Conservation (phyloP, 2,797 vertebrate genomes). For the Acanthopagrus latus region DNA sequence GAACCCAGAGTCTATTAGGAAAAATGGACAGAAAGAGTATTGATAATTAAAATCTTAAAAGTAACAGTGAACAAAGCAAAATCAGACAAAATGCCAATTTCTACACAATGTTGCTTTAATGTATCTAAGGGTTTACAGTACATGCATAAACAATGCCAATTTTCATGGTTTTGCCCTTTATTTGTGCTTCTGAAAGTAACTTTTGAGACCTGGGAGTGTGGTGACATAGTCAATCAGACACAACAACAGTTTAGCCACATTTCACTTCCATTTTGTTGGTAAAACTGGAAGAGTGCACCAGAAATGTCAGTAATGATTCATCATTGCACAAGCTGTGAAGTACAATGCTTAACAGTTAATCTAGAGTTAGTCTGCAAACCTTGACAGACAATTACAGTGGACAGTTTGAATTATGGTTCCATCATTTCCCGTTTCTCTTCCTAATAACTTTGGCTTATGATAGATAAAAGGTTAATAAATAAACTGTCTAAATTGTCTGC, state of each 20-base stretch:
- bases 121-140: too few relatives aligned
- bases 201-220: background rate
- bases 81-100: too few relatives aligned
- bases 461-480: background rate
- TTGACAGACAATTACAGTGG: background rate
- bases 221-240: background rate
- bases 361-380: background rate
- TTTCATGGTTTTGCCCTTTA: background rate
- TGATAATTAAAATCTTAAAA: too few relatives aligned
- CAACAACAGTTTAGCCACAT: background rate
- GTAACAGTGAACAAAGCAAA: too few relatives aligned
- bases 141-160: too few relatives aligned
- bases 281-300: background rate
- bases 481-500: background rate
- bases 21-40: too few relatives aligned
- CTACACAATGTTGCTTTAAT: too few relatives aligned
- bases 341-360: background rate
- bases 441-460: background rate
- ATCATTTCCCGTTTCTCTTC: background rate
- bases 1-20: too few relatives aligned
- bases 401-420: background rate
- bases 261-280: background rate
- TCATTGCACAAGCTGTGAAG: background rate
- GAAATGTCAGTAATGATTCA: too few relatives aligned
- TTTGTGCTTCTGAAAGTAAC: background rate